These are phyloP conservation scores for Tylochromis polylepis DNA, from an alignment of 2,113 vertebrate genomes.

Conservation along the genomic window DNA sequence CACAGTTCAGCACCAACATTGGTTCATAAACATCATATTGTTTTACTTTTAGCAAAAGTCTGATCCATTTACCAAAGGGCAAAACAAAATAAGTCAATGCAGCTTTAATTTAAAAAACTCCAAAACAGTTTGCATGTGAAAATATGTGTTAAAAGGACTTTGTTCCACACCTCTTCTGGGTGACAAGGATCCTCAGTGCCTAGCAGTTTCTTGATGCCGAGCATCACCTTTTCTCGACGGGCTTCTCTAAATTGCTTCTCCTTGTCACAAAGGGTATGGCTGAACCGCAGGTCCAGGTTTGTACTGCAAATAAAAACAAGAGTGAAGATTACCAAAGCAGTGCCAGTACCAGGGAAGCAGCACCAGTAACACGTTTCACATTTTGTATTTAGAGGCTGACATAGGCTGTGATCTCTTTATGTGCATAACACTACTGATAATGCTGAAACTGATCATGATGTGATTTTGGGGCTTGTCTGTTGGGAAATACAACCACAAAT, in stretches of 20 bases:
- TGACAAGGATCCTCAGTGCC: conserved; percentile 77
- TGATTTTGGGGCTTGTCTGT: not conserved
- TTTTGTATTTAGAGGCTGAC: not conserved
- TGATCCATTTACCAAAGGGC: not conserved
- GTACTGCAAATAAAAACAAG: conserved; percentile 69
- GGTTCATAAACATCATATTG: too few species aligned
- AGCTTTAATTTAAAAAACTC: not conserved
- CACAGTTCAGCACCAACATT: not conserved
- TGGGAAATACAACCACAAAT: not conserved
- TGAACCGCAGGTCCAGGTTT: conserved; percentile 88
- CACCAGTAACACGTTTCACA: not conserved
- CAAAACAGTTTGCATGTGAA: not conserved
- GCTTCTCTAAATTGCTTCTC: conserved; percentile 87
- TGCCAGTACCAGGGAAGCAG: not conserved
- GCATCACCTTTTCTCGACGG: conserved; percentile 80
- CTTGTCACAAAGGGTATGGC: conserved; percentile 87
- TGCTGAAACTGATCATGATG: not conserved
- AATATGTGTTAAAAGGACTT: not conserved
- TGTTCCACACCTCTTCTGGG: conserved; percentile 78
- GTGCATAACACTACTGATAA: not conserved
- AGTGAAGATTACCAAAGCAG: not conserved
- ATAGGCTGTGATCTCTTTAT: not conserved
- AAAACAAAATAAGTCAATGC: not conserved
- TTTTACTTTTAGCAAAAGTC: not conserved
- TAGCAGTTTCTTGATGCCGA: conserved; percentile 85